Evolutionary conservation across 2,113 vertebrate genomes (phyloP).

Genomic region (Electrona antarctica): DNA sequence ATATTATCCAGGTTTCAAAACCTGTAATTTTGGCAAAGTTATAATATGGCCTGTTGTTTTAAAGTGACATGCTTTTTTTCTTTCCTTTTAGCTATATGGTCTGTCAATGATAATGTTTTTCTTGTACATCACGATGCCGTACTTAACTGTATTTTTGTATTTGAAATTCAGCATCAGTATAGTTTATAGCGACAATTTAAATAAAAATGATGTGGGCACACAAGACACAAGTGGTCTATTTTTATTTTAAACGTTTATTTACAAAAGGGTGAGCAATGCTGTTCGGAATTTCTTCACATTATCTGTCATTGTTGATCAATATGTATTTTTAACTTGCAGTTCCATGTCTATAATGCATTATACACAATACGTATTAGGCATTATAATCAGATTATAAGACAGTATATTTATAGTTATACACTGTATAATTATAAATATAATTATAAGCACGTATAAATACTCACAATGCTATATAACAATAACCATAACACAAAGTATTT

Average conservation of each 20-base stretch:
- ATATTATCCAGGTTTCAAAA: neutral
- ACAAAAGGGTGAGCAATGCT: neutral
- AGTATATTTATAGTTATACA: no score
- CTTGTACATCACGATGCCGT: constrained; percentile 30
- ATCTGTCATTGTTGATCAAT: no score
- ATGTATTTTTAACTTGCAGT: no score
- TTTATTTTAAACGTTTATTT: constrained; percentile 28
- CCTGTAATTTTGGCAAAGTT: neutral
- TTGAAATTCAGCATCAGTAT: constrained; percentile 54
- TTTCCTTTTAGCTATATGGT: constrained; percentile 24
- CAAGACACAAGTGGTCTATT: constrained; percentile 7
- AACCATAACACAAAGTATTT: no score
- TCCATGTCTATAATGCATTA: no score
- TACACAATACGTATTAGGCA: no score
- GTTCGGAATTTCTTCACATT: no score
- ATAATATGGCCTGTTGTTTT: neutral
- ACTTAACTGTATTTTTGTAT: constrained; percentile 64
- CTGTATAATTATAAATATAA: no score
- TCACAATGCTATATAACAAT: no score
- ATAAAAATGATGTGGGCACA: constrained; percentile 64
- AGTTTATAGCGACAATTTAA: constrained; percentile 57
- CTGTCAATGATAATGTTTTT: constrained; percentile 22
- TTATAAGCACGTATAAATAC: no score
- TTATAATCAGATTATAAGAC: no score
- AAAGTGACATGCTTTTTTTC: constrained; percentile 4